A percentile compares a stretch with the other conserved stretches of the same genome.
These are phyloP conservation scores for Rhynchopsitta pachyrhyncha DNA, from an alignment of 2,113 vertebrate genomes.

Conservation along the genomic window DNA sequence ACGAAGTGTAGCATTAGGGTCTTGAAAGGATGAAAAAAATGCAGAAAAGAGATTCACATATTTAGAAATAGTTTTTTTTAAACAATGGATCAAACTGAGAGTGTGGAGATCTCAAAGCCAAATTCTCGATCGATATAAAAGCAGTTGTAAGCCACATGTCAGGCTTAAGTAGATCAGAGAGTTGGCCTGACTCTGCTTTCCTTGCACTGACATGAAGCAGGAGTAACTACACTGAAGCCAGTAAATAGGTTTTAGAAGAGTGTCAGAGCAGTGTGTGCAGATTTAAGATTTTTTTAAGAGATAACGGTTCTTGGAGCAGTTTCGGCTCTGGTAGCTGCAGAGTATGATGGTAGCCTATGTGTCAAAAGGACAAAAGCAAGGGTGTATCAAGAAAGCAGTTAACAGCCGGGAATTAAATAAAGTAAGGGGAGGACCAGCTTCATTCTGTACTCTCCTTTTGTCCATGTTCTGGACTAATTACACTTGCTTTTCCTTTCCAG, in stretches of 20 bases:
- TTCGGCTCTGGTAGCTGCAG: neutral
- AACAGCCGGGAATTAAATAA: conserved; percentile 6
- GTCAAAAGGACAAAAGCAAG: conserved; percentile 14
- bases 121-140: neutral
- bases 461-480: neutral
- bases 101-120: neutral
- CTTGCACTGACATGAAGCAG: conserved; percentile 26
- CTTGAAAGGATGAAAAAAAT: neutral
- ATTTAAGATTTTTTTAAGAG: neutral
- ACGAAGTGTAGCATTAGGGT: neutral
- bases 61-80: neutral
- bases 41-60: neutral
- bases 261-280: neutral
- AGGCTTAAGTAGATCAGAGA: neutral
- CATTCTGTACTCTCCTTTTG: neutral
- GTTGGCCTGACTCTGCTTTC: conserved; percentile 17
- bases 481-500: conserved; percentile 32
- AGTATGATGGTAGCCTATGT: neutral
- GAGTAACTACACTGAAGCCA: neutral
- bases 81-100: neutral
- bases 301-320: neutral
- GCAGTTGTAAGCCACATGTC: neutral
- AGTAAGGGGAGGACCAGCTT: neutral
- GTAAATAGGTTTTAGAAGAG: neutral
- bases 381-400: neutral